Evolutionary conservation across 2,888 invertebrate species (phyloP).

Genomic region (Cheilosia grossa): DNA sequence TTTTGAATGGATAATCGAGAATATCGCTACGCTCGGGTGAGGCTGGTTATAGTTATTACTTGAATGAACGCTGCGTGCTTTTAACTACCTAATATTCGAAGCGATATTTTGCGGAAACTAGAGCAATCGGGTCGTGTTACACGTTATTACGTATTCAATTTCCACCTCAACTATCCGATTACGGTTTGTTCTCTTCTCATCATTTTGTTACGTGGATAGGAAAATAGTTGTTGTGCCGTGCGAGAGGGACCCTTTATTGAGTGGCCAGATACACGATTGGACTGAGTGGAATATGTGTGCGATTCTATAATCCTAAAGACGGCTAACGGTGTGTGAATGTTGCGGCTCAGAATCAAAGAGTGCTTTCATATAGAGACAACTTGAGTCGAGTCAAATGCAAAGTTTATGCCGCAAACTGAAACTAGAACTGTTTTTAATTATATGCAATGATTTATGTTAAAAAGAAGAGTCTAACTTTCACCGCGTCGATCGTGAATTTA

Average conservation of each 20-base stretch:
- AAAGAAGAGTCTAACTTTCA: conserved; percentile 39
- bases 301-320: conserved; percentile 16
- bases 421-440: conserved; percentile 14
- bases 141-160: conserved; percentile 45
- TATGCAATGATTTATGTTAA: conserved; percentile 40
- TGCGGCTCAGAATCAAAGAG: not conserved
- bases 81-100: conserved; percentile 18
- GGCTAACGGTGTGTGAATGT: conserved; percentile 19
- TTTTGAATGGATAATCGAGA: conserved; percentile 29
- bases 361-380: not conserved
- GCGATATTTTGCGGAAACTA: conserved; percentile 39
- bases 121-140: conserved; percentile 27
- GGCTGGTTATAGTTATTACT: conserved; percentile 25
- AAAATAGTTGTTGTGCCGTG: conserved; percentile 17
- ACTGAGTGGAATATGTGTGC: conserved; percentile 12
- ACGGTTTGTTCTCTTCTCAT: not conserved
- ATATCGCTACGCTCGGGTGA: conserved; percentile 52
- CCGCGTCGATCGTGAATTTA: conserved; percentile 26
- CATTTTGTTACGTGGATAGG: not conserved
- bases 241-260: conserved; percentile 11
- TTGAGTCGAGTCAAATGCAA: conserved; percentile 25
- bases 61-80: conserved; percentile 38
- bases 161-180: conserved; percentile 18
- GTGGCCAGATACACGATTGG: not conserved
- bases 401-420: conserved; percentile 11